Base-by-base conservation (phyloP, 1,140 invertebrate genomes). In the Zophobas atratus region DNA sequence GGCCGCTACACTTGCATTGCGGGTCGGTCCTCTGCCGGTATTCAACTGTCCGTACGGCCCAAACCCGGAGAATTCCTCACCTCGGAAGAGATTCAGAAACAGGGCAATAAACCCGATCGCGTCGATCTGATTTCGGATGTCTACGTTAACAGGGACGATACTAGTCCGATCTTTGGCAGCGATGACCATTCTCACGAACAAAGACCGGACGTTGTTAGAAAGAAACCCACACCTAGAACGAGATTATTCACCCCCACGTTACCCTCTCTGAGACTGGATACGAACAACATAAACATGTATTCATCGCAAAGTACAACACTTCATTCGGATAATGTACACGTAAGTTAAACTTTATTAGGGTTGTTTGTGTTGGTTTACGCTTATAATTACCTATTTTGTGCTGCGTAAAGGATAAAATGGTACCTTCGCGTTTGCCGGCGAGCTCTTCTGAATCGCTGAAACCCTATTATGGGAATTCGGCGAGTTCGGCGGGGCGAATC, bases 1-100 rank as follows among this genome's bases (percentile, higher is more conserved):
- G 96, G 95, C 6, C 87, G 93, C 1, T 98, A 97, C 84, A 94
- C 93, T 0, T 98, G 96, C 83, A 90, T 93, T 41, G 94, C 94
- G 48, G 93, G 92, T 38, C 89, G 91, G 73, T 94, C 93, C 32
- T 90, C 91, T 49, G 94, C 94, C 0, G 92, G 93, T 83, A 90
- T 95, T 57, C 90, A 90, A 0, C 87, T 96, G 8, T 90, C 91
- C 35, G 93, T 96, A 0, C 94, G 93, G 84, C 90, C 92, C 2
- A 89, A 92, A 74, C 93, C 94, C 1, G 92, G 92, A 41, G 94
- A 94, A 80, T 94, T 94, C 84, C 91, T 92, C 72, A 93, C 91
- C 46, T 94, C 93, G 49, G 94, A 95, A 82, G 92, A 95, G 85
- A 92, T 94, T 20, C 90, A 91, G 70, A 86, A 76, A 56, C 85